Percentiles rank a stretch among this genome's conserved stretches.
These are phyloP conservation scores for Troglohyphantes excavatus DNA, from an alignment of 2,888 invertebrate genomes.

Conservation along the genomic window DNA sequence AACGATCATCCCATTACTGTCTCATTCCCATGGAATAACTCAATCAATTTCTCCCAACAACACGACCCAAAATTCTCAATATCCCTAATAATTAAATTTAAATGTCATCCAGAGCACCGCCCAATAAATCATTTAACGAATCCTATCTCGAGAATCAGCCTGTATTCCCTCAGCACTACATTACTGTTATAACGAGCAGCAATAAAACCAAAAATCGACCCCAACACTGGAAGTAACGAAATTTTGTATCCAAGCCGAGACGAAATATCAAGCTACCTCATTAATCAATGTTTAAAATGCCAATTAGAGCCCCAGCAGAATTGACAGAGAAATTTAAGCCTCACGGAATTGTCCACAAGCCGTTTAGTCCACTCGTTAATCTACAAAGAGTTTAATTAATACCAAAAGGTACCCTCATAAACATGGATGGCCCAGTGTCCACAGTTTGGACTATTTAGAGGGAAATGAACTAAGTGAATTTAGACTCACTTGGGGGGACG, in stretches of 20 bases:
- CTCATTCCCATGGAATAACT: too few species aligned
- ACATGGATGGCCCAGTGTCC: slow-evolving; percentile 29
- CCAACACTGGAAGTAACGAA: background rate
- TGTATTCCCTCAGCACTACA: too few species aligned
- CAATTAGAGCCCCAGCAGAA: slow-evolving; percentile 48
- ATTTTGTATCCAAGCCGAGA: background rate
- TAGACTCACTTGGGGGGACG: background rate
- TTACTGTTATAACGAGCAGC: background rate
- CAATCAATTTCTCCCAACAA: too few species aligned
- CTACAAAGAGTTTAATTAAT: slow-evolving; percentile 59
- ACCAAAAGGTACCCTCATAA: slow-evolving; percentile 42
- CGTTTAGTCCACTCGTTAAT: slow-evolving; percentile 55
- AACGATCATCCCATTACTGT: too few species aligned
- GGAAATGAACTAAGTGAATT: slow-evolving; percentile 14
- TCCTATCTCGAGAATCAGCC: too few species aligned
- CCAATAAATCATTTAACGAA: background rate
- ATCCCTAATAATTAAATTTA: background rate
- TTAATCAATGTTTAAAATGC: slow-evolving; percentile 67
- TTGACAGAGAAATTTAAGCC: slow-evolving; percentile 63
- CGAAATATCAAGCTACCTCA: slow-evolving; percentile 22
- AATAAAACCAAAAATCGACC: background rate
- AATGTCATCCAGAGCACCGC: background rate
- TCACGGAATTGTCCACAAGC: slow-evolving; percentile 56
- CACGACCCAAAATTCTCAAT: background rate
- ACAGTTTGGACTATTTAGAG: background rate